These are phyloP conservation scores for Campylomormyrus tamandua DNA, from an alignment of 2,113 vertebrate species.

Conservation along the genomic window DNA sequence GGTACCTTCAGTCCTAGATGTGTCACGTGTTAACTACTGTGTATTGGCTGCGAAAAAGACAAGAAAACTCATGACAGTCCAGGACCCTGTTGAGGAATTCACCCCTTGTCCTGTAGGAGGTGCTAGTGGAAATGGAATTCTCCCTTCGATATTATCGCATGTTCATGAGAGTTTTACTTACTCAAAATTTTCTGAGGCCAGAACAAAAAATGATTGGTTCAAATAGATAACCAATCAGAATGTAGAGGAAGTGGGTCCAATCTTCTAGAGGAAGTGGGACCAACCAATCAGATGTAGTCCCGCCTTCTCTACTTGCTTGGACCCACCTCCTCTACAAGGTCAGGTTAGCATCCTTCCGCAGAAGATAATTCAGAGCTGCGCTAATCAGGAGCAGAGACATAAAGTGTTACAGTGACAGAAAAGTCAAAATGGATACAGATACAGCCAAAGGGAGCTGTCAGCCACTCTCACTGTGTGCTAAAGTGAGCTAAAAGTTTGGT, in stretches of 20 bases:
- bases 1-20: not conserved
- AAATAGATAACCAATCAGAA: too few species aligned
- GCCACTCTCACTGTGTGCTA: not conserved
- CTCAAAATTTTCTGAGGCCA: not conserved
- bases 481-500: not conserved
- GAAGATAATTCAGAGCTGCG: not conserved
- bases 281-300: too few species aligned
- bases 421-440: not conserved
- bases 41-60: not conserved
- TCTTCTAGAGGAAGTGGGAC: too few species aligned
- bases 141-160: not conserved
- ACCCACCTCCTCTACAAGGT: too few species aligned
- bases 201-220: too few species aligned
- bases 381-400: not conserved
- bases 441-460: not conserved
- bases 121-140: not conserved
- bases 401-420: not conserved
- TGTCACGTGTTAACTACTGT: not conserved
- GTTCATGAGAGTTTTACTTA: not conserved
- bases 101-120: not conserved
- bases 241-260: too few species aligned
- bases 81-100: not conserved
- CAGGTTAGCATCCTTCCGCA: not conserved
- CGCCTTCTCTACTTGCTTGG: too few species aligned
- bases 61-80: not conserved